A percentile compares a stretch with the other conserved stretches of the same genome.
Evolutionary conservation across 37 sponge, comb jelly and placozoan genomes (phyloP).

Genomic region (Sycon ciliatum): DNA sequence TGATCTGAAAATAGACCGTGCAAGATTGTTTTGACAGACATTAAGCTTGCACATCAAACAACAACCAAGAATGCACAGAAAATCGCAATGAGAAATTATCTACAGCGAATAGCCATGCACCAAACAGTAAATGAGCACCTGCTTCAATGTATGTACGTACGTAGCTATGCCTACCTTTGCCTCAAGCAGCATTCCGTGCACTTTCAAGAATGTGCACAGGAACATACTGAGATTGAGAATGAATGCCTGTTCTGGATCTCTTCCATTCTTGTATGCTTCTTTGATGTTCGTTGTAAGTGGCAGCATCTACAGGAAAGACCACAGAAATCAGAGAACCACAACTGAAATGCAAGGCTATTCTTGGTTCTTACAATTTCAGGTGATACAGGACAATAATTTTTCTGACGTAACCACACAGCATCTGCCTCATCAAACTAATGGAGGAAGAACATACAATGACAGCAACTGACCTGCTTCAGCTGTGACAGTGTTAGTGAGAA

Average conservation of each 20-base stretch:
- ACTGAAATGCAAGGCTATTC: neutral
- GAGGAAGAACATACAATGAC: neutral
- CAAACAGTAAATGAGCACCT: neutral
- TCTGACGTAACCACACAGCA: no score
- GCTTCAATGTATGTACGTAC: neutral
- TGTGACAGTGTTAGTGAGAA: slow-evolving; percentile 80
- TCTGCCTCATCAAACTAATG: neutral
- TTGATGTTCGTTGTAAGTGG: slow-evolving; percentile 82
- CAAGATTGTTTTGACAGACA: no score
- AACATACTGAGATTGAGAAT: slow-evolving; percentile 94
- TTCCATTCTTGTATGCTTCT: slow-evolving; percentile 88
- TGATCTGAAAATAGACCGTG: no score
- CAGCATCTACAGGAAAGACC: slow-evolving; percentile 57
- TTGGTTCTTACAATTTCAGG: no score
- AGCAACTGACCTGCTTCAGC: slow-evolving; percentile 59
- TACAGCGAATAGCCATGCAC: neutral
- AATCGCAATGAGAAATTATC: neutral
- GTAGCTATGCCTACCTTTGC: no score
- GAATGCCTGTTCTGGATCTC: slow-evolving; percentile 90
- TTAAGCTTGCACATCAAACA: neutral
- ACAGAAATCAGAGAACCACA: neutral
- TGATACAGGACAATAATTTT: no score
- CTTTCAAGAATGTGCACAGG: slow-evolving; percentile 83
- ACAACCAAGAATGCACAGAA: neutral
- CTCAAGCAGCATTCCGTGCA: slow-evolving; percentile 76